A percentile compares a stretch with the other conserved stretches of the same genome.
phyloP scores from a whole-genome alignment of 2,113 vertebrate genomes.

The Polyodon spathula region DNA sequence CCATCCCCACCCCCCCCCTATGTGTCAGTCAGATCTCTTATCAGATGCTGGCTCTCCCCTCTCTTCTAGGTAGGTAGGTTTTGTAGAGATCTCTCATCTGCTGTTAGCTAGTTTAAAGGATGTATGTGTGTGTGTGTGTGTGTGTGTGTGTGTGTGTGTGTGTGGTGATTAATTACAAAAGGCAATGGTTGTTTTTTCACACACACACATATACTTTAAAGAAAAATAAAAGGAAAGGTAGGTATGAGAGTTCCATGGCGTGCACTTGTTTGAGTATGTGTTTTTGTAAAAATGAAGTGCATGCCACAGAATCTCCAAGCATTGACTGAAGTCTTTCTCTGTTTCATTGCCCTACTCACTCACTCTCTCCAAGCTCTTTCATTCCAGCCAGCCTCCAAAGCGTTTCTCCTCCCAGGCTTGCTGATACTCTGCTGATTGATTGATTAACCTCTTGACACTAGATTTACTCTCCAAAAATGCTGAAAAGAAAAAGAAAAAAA shows the following conservation, averaged over 20 bases:
- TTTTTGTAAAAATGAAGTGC: background rate
- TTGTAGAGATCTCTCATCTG: constrained; percentile 39
- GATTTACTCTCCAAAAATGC: background rate
- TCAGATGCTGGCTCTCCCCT: constrained; percentile 50
- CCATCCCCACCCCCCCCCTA: constrained; percentile 41
- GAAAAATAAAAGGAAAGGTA: background rate
- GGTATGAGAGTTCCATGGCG: background rate
- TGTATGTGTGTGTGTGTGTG: background rate
- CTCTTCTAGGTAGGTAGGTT: constrained; percentile 29
- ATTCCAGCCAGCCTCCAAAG: constrained; percentile 5
- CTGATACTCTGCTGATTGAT: background rate
- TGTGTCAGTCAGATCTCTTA: constrained; percentile 44
- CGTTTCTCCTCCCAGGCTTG: constrained; percentile 2
- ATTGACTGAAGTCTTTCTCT: background rate
- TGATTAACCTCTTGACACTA: background rate
- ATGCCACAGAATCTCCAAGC: background rate
- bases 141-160: too few species aligned
- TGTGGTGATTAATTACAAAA: background rate
- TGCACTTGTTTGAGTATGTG: background rate
- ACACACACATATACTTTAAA: too few species aligned
- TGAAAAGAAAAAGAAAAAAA: background rate
- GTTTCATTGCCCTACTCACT: background rate
- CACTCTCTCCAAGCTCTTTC: constrained; percentile 6
- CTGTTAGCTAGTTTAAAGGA: constrained; percentile 39
- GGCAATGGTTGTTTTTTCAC: background rate